These are phyloP conservation scores for Cetoscarus ocellatus DNA, from an alignment of 2,797 vertebrate species.

Conservation along the genomic window DNA sequence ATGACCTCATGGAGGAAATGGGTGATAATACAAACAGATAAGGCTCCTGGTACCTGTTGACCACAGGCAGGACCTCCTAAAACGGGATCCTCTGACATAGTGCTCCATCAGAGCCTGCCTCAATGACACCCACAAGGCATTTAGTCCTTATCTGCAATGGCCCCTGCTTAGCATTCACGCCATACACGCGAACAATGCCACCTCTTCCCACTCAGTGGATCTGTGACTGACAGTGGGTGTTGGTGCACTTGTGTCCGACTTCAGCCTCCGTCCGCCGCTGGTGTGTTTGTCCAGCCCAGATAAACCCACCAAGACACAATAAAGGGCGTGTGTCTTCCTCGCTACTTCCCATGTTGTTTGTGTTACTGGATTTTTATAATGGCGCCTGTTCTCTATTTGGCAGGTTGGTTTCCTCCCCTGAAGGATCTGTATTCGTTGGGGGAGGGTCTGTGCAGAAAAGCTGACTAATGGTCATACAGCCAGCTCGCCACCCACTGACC, in stretches of 20 bases:
- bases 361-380: conserved; percentile 90
- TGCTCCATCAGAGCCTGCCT: conserved; percentile 82
- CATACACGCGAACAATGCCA: conserved; percentile 85
- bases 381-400: conserved; percentile 79
- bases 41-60: conserved; percentile 80
- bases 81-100: conserved; percentile 67
- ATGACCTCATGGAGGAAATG: conserved; percentile 83
- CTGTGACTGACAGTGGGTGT: conserved; percentile 87
- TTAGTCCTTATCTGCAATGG: conserved; percentile 85
- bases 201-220: conserved; percentile 82
- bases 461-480: conserved; percentile 63
- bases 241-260: conserved; percentile 85
- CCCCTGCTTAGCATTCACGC: conserved; percentile 86
- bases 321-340: conserved; percentile 87
- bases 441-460: conserved; percentile 48
- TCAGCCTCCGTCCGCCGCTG: conserved; percentile 77
- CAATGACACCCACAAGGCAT: conserved; percentile 81
- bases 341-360: conserved; percentile 89
- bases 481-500: conserved; percentile 42
- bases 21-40: conserved; percentile 87
- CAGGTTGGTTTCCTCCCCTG: conserved; percentile 83
- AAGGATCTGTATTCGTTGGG: conserved; percentile 59
- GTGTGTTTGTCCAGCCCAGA: conserved; percentile 83
- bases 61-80: conserved; percentile 80
- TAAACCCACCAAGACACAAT: conserved; percentile 86